These are phyloP conservation scores for Acleris emargana DNA, from an alignment of 2,888 invertebrate species.

Conservation along the genomic window DNA sequence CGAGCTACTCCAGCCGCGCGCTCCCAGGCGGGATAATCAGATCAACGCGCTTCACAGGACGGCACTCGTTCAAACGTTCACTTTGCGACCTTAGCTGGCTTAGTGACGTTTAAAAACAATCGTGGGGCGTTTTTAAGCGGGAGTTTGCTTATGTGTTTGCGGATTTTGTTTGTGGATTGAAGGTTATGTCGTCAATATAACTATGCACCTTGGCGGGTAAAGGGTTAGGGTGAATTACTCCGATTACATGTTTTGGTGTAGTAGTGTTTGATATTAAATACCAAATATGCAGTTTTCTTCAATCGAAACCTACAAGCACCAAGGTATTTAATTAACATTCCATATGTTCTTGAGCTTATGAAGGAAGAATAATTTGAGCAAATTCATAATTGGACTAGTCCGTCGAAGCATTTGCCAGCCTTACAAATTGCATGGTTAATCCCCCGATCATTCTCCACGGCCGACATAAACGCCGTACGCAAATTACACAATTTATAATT, in stretches of 20 bases:
- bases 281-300: no score
- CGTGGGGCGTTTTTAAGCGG: slow-evolving; percentile 1
- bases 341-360: background rate
- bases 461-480: slow-evolving; percentile 37
- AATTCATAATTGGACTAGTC: slow-evolving; percentile 36
- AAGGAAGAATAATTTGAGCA: background rate
- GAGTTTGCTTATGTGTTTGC: background rate
- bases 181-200: background rate
- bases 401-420: slow-evolving; percentile 43
- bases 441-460: slow-evolving; percentile 34
- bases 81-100: slow-evolving; percentile 29
- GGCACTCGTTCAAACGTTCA: slow-evolving; percentile 64
- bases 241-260: no score
- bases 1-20: slow-evolving; percentile 48
- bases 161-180: background rate
- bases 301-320: no score
- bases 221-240: no score
- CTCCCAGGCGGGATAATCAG: slow-evolving; percentile 70
- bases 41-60: slow-evolving; percentile 67
- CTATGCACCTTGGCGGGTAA: no score
- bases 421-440: slow-evolving; percentile 56
- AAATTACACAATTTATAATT: slow-evolving; percentile 64
- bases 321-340: no score
- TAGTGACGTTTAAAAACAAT: slow-evolving; percentile 9
- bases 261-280: no score